Percentiles rank a stretch among this genome's conserved stretches.
Evolutionary conservation across 2,797 vertebrate genomes (phyloP).

Genomic region (Falco naumanni): DNA sequence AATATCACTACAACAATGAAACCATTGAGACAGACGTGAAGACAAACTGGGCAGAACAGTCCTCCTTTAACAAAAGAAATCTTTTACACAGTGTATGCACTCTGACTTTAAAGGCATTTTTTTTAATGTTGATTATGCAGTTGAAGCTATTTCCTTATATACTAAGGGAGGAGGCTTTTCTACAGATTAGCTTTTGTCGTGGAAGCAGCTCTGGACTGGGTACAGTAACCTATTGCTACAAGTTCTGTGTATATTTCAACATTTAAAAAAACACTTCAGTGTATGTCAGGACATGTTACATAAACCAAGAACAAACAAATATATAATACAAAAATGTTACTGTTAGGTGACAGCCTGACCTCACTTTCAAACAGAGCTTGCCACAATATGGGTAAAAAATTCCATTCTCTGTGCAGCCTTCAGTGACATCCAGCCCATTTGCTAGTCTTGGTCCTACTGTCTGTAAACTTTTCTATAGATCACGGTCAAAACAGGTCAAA

Average conservation of each 20-base stretch:
- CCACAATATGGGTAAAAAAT: background rate
- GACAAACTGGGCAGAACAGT: conserved; percentile 6
- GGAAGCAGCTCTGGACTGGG: background rate
- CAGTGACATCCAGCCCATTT: background rate
- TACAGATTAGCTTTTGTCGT: conserved; percentile 7
- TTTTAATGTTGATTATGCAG: background rate
- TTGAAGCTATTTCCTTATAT: conserved; percentile 42
- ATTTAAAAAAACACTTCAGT: background rate
- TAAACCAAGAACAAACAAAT: conserved; percentile 13
- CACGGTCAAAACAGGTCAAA: background rate
- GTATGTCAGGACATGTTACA: background rate
- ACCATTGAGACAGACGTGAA: background rate
- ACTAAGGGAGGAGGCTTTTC: conserved; percentile 46
- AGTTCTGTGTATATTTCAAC: background rate
- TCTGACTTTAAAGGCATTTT: conserved; percentile 26
- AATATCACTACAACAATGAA: background rate
- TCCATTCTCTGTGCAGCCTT: background rate
- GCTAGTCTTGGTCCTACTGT: background rate
- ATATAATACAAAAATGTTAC: background rate
- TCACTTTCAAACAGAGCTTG: background rate
- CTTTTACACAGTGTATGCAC: background rate
- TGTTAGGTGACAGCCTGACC: background rate
- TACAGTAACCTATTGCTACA: background rate
- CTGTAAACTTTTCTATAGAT: background rate
- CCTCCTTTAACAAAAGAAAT: background rate